Evolutionary conservation across 2,113 vertebrate genomes (phyloP).

Genomic region (Varanus salvator): DNA sequence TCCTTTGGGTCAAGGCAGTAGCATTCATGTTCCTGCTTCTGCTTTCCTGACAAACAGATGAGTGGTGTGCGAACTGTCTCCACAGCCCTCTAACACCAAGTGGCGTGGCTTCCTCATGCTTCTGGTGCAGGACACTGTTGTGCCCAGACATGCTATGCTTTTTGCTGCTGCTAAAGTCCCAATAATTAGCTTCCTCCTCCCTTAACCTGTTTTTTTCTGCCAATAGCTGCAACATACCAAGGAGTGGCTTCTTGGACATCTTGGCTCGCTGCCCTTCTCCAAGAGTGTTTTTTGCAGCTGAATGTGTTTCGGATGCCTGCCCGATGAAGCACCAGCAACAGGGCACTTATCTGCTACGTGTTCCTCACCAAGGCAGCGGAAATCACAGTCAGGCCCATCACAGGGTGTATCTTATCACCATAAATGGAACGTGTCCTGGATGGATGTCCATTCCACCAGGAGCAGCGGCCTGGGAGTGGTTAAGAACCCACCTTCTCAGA

Average conservation of each 20-base stretch:
- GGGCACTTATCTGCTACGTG: neutral
- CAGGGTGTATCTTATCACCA: neutral
- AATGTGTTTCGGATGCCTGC: neutral
- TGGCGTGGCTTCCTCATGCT: too few species aligned
- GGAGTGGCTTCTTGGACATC: neutral
- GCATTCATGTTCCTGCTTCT: too few species aligned
- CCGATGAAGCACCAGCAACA: neutral
- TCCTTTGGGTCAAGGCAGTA: too few species aligned
- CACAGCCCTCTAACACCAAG: too few species aligned
- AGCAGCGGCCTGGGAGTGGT: neutral
- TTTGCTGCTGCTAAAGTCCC: too few species aligned
- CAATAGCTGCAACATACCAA: too few species aligned
- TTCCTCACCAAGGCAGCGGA: neutral
- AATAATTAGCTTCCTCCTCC: too few species aligned
- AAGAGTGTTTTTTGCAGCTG: neutral
- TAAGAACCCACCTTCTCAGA: neutral
- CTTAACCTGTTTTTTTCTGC: too few species aligned
- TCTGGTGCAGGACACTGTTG: too few species aligned
- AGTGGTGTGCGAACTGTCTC: too few species aligned
- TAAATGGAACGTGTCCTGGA: neutral
- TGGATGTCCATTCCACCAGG: neutral
- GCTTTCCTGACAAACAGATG: too few species aligned
- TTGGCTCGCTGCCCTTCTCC: neutral
- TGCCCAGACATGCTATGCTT: too few species aligned
- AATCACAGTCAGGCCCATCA: neutral